A percentile compares a stretch with the other conserved stretches of the same genome.
Conservation (phyloP, 2,797 vertebrate species). For the Apogon hyalosoma region DNA sequence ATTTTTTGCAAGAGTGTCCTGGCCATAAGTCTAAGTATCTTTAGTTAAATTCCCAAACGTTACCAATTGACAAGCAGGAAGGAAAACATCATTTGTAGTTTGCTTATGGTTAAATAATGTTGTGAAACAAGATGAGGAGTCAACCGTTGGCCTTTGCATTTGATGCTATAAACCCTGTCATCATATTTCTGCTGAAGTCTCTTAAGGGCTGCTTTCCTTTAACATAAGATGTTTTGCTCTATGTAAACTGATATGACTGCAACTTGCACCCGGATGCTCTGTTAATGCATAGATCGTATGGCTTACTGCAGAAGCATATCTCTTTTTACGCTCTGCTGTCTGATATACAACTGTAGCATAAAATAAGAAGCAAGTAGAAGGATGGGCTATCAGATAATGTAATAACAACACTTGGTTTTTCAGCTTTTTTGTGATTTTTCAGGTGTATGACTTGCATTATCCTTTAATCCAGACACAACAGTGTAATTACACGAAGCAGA, state of each 20-base stretch:
- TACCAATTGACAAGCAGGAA: no score
- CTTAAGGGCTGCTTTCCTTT: not conserved
- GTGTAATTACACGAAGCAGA: no score
- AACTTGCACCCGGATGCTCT: constrained; percentile 26
- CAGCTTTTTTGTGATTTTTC: not conserved
- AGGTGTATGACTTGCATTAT: not conserved
- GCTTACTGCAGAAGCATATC: constrained; percentile 21
- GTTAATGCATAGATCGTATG: constrained; percentile 47
- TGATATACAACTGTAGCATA: constrained; percentile 12
- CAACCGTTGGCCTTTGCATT: no score
- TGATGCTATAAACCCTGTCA: no score
- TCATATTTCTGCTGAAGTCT: no score
- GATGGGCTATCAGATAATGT: not conserved
- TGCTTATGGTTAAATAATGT: no score
- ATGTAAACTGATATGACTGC: constrained; percentile 47
- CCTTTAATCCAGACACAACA: no score
- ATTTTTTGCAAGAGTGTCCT: no score
- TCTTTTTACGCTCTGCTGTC: not conserved
- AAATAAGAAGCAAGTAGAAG: constrained; percentile 11
- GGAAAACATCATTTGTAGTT: no score
- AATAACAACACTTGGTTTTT: not conserved
- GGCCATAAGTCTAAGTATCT: no score
- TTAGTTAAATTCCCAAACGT: no score
- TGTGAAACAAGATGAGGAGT: no score
- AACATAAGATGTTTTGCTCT: constrained; percentile 32